These are phyloP conservation scores for Tenthredo notha DNA, from an alignment of 2,888 invertebrate genomes.

Conservation along the genomic window DNA sequence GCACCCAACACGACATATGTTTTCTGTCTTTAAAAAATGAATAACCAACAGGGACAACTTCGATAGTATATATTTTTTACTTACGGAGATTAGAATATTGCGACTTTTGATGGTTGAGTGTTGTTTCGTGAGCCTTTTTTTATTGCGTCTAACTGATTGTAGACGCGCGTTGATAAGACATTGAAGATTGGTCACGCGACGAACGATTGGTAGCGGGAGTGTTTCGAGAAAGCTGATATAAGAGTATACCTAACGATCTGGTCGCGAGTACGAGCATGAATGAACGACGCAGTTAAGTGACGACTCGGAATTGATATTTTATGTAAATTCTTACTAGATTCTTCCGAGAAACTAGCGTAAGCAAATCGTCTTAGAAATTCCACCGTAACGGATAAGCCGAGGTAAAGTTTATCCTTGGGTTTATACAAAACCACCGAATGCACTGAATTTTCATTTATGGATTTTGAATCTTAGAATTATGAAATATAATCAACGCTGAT, in stretches of 20 bases:
- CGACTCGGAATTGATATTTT: slow-evolving; percentile 47
- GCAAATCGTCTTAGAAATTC: slow-evolving; percentile 17
- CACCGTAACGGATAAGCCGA: neutral
- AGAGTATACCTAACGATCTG: neutral
- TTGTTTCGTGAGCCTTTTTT: slow-evolving; percentile 2
- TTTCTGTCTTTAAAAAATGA: too few species aligned
- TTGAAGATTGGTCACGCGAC: slow-evolving; percentile 40
- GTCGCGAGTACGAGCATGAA: slow-evolving; percentile 7
- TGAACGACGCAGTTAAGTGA: slow-evolving; percentile 48
- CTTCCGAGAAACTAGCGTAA: slow-evolving; percentile 34
- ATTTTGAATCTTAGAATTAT: neutral
- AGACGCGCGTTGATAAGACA: neutral
- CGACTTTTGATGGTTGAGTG: neutral
- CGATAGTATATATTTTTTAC: too few species aligned
- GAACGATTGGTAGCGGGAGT: neutral
- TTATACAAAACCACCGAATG: neutral
- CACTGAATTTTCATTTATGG: slow-evolving; percentile 23
- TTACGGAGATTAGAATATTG: neutral
- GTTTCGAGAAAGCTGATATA: slow-evolving; percentile 30
- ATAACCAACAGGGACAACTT: too few species aligned
- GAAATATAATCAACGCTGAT: neutral
- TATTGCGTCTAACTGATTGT: slow-evolving; percentile 16
- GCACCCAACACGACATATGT: too few species aligned
- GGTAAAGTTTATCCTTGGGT: neutral
- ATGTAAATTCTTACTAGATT: slow-evolving; percentile 42